Percentiles rank a stretch among this genome's conserved stretches.
Evolutionary conservation across 2,113 vertebrate species (phyloP).

Genomic region (Tichodroma muraria): DNA sequence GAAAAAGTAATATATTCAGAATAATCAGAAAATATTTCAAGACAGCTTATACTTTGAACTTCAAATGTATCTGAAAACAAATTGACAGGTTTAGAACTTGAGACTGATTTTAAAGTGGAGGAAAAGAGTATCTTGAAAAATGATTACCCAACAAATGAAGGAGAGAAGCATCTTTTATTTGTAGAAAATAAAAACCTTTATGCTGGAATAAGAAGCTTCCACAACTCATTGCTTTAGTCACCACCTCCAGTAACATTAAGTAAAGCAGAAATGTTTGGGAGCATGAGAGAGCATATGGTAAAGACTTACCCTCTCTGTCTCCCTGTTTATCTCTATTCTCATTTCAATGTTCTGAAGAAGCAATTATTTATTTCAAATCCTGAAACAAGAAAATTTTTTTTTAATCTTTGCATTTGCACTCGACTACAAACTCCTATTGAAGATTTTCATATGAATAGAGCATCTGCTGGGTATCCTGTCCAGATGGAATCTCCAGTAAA

Average conservation of each 20-base stretch:
- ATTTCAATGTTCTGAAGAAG: background rate
- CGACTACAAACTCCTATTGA: background rate
- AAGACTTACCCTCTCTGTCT: background rate
- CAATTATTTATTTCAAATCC: background rate
- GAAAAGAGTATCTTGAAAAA: background rate
- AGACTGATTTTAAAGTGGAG: background rate
- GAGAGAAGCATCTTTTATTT: background rate
- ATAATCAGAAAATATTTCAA: background rate
- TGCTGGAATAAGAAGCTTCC: background rate
- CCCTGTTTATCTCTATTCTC: background rate
- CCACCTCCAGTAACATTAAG: background rate
- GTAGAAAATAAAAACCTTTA: background rate
- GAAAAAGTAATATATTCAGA: background rate
- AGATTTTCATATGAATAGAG: background rate
- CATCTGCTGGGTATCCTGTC: background rate
- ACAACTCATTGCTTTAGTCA: background rate
- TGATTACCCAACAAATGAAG: background rate
- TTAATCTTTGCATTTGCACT: background rate
- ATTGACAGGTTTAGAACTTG: background rate
- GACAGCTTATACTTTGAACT: background rate
- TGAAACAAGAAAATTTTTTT: background rate
- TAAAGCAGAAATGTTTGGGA: background rate
- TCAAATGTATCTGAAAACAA: background rate
- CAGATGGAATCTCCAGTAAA: background rate
- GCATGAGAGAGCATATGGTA: background rate